Percentiles rank a stretch among this genome's conserved stretches.
These are phyloP conservation scores for Drosophila murphyi DNA, from an alignment of 1,140 invertebrate genomes.

Conservation along the genomic window DNA sequence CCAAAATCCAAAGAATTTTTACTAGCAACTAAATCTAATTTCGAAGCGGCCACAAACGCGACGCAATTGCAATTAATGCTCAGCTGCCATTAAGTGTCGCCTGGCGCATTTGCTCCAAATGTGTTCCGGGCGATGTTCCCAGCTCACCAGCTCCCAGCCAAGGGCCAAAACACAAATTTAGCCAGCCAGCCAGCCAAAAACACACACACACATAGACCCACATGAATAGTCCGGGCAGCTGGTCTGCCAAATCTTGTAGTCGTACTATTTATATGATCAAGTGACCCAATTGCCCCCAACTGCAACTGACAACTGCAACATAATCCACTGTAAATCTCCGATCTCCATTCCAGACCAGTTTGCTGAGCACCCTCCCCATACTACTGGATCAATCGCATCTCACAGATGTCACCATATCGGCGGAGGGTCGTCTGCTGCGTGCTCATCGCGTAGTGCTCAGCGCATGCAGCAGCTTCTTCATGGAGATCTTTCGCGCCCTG, in stretches of 20 bases:
- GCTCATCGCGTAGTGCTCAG: conserved; percentile 95
- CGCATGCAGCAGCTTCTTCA: conserved; percentile 96
- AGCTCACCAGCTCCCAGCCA: conserved; percentile 5
- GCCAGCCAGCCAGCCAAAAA: conserved; percentile 30
- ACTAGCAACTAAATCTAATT: conserved; percentile 55
- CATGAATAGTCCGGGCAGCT: background rate
- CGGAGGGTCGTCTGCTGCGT: conserved; percentile 91
- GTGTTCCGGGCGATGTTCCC: conserved; percentile 37
- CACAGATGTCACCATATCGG: conserved; percentile 95
- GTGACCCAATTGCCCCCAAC: conserved; percentile 48
- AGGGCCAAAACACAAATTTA: conserved; percentile 46
- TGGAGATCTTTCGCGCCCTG: conserved; percentile 92
- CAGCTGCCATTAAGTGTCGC: conserved; percentile 65
- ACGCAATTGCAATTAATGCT: conserved; percentile 57
- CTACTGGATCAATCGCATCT: conserved; percentile 93
- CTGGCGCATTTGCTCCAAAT: conserved; percentile 49
- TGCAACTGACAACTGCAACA: conserved; percentile 1
- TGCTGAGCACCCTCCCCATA: conserved; percentile 92
- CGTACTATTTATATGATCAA: conserved; percentile 50
- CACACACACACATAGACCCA: background rate
- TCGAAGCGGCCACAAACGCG: conserved; percentile 25
- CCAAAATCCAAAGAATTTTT: conserved; percentile 79
- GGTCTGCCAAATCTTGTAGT: conserved; percentile 13
- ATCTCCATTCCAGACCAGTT: conserved; percentile 87
- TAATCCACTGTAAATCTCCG: background rate